Base-by-base conservation (phyloP, 1,140 invertebrate genomes). In the Zaprionus africanus region DNA sequence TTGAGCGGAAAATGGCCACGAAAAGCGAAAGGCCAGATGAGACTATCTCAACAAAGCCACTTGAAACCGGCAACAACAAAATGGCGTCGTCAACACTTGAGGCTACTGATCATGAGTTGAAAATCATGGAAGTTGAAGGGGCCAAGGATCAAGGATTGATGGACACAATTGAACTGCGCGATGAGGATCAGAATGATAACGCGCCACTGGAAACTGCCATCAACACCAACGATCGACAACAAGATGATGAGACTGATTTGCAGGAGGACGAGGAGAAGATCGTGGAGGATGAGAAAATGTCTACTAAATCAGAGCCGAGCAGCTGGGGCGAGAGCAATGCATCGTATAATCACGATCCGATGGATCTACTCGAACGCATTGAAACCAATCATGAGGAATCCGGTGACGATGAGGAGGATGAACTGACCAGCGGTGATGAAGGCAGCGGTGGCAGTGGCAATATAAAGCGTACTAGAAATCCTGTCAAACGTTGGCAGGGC, bases 81-180 rank as follows among this genome's bases (percentile, higher is more conserved):
- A 87, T 87, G 83, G 85, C 84, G 81, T 78, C 83, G 2, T n/a
- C 46, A 36, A 31, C 58, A 19, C n/a, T 36, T 49, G 49, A 56
- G n/a, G 51, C 61, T 0, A 38, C 13, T 4, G 38, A 49, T 3
- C 68, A 87, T 62, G 85, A 90, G 46, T 53, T 87, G 2, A 81
- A 81, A 73, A 90, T 90, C 17, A 68, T 90, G 85, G 85, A 90
- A 12, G 81, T 88, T 1, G 84, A 90, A 13, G 81, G 83, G 1
- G 74, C 38, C 6, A 46, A 24, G 11, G 51, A 65, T 22, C 26
- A 56, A 6, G 11, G 19, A 51, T 13, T 19, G 9, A 12, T 24
- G 22, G 4, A 19, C 12, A 51, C 62, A 9, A 90, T 88, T 51
- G 61, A 81, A 9, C 26, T 87, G 5, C 70, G 61, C 24, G 82